Evolutionary conservation across 2,888 invertebrate genomes (phyloP).

Genomic region (Idaea aversata): DNA sequence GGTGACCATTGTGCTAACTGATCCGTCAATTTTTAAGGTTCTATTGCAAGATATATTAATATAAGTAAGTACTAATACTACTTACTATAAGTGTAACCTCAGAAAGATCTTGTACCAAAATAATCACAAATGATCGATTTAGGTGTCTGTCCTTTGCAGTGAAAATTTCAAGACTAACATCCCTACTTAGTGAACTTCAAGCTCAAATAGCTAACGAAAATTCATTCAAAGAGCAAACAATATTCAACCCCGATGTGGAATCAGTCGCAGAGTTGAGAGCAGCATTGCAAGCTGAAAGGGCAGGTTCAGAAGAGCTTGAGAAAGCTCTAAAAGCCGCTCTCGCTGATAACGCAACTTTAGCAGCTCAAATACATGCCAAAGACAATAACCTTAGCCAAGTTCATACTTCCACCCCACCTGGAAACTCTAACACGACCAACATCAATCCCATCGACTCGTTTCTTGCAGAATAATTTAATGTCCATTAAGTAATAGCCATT

Average conservation of each 20-base stretch:
- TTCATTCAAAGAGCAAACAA: slow-evolving; percentile 25
- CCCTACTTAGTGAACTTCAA: slow-evolving; percentile 53
- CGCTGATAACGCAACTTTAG: slow-evolving; percentile 58
- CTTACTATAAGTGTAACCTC: too few relatives aligned
- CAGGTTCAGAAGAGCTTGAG: slow-evolving; percentile 56
- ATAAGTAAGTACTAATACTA: too few relatives aligned
- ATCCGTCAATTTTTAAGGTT: too few relatives aligned
- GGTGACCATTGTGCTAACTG: too few relatives aligned
- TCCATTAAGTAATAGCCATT: background rate
- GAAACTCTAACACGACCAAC: slow-evolving; percentile 34
- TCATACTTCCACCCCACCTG: slow-evolving; percentile 28
- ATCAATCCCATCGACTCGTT: slow-evolving; percentile 64
- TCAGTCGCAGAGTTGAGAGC: slow-evolving; percentile 50
- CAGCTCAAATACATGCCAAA: slow-evolving; percentile 43
- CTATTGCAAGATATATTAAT: too few relatives aligned
- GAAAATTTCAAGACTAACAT: slow-evolving; percentile 56
- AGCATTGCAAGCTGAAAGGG: slow-evolving; percentile 57
- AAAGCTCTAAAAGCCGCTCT: slow-evolving; percentile 59
- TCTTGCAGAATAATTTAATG: slow-evolving; percentile 54
- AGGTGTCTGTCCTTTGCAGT: slow-evolving; percentile 38
- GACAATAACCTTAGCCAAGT: slow-evolving; percentile 39
- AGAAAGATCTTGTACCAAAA: too few relatives aligned
- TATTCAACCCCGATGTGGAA: slow-evolving; percentile 38
- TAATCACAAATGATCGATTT: too few relatives aligned
- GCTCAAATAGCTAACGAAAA: slow-evolving; percentile 32